phyloP scores from a whole-genome alignment of 2,113 vertebrate genomes.

The Megatriorchis doriae region DNA sequence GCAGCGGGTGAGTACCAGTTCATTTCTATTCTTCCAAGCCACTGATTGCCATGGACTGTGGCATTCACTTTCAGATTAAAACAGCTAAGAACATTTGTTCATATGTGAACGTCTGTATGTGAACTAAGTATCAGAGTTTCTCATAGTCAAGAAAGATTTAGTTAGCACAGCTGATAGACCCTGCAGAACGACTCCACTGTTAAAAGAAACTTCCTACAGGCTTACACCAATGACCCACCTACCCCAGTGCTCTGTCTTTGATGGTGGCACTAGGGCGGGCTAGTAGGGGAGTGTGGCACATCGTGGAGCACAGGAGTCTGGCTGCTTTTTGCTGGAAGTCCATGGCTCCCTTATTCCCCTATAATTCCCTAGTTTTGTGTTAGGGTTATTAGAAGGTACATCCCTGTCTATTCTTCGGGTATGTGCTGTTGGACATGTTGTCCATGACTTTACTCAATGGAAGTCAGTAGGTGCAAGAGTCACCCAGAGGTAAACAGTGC shows the following conservation, averaged over 20 bases:
- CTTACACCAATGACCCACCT: neutral
- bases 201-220: neutral
- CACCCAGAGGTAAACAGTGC: neutral
- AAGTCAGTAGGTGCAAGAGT: neutral
- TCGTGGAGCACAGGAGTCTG: neutral
- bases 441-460: neutral
- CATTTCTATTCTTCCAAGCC: neutral
- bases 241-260: neutral
- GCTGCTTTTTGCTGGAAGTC: neutral
- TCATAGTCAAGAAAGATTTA: neutral
- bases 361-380: neutral
- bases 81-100: neutral
- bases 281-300: fast-evolving
- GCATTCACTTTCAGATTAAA: neutral
- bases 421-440: neutral
- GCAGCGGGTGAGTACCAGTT: fast-evolving
- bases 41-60: neutral
- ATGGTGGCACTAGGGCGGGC: neutral
- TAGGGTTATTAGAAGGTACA: neutral
- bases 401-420: neutral
- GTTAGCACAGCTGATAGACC: neutral
- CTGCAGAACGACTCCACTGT: neutral
- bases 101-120: neutral
- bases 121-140: neutral
- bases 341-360: neutral